Conservation (phyloP, 2,113 vertebrate genomes). For the Coptodon bakossiorum region DNA sequence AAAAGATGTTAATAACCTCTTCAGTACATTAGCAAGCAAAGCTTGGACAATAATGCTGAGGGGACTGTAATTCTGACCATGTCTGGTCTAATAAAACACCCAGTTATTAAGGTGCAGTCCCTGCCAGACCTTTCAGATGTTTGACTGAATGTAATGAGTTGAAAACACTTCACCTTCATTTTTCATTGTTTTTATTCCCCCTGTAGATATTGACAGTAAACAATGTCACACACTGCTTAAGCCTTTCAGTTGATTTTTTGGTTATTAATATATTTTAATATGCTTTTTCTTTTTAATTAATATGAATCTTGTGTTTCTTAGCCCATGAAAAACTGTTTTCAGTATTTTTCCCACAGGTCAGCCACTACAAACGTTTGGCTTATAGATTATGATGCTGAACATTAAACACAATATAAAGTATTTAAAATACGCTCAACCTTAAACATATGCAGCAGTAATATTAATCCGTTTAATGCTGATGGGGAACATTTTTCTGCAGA, state of each 20-base stretch:
- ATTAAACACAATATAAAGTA: background rate
- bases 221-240: background rate
- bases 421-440: background rate
- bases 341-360: background rate
- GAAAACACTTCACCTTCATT: background rate
- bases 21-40: background rate
- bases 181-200: background rate
- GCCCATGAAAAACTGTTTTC: background rate
- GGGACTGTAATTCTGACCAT: background rate
- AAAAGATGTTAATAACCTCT: background rate
- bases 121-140: background rate
- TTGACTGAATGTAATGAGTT: background rate
- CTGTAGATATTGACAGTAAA: background rate
- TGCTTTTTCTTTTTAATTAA: background rate
- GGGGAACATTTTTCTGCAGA: background rate
- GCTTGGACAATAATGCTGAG: background rate
- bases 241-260: background rate
- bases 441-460: background rate
- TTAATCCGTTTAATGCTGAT: background rate
- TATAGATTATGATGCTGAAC: background rate
- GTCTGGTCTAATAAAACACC: background rate
- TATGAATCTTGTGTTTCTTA: background rate
- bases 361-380: background rate
- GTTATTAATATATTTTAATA: background rate
- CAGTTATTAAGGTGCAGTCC: background rate